Evolutionary conservation across 2,113 vertebrate genomes (phyloP), one percentile per base, ranked within the genome.

Genomic region (Rhabdomys dilectus): DNA sequence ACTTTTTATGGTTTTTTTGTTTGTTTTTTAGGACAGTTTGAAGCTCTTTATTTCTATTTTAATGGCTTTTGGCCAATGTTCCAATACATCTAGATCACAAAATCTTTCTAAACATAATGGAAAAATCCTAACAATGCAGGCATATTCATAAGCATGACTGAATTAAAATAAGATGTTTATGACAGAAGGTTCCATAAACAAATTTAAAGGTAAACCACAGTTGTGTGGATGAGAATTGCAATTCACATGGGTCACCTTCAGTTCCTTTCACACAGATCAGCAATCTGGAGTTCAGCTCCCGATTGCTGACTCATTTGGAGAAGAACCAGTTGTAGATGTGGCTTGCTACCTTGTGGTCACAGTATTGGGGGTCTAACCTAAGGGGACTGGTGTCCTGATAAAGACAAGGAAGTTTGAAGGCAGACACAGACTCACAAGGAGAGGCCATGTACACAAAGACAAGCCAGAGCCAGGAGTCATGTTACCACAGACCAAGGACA

Each of bases 401-500:
- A 64, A 11, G 48, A n/a, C 53, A 21, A n/a, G 56, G 36, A 29
- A 11, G 6, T 12, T 15, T 17, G 22, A 75, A 39, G 19, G 21
- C 1, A 68, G 72, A 81, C 22, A 1, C 2, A 19, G 36, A 64
- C 10, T 10, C 62, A 10, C 10, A 15, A 60, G 26, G 5, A 73
- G 39, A 88, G 45, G 17, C 24, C 10, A 0, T 1, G 6, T 7
- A 34, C 53, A 58, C 13, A 19, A 31, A 39, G 11, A 29, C 1
- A 1, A 62, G 16, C 53, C 45, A 24, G 26, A 64, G n/a, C 6
- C 0, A 19, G 39, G 26, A 31, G 36, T 0, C n/a, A 48, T 3
- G 48, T 4, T 9, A 4, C 17, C 76, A 1, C 2, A 0, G 36
- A n/a, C 36, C 0, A 0, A 6, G 82, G 24, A 16, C 8, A 1